Evolutionary conservation across 2,888 invertebrate species (phyloP), one percentile per base, ranked within the genome.

Genomic region (Drosophila subsilvestris): DNA sequence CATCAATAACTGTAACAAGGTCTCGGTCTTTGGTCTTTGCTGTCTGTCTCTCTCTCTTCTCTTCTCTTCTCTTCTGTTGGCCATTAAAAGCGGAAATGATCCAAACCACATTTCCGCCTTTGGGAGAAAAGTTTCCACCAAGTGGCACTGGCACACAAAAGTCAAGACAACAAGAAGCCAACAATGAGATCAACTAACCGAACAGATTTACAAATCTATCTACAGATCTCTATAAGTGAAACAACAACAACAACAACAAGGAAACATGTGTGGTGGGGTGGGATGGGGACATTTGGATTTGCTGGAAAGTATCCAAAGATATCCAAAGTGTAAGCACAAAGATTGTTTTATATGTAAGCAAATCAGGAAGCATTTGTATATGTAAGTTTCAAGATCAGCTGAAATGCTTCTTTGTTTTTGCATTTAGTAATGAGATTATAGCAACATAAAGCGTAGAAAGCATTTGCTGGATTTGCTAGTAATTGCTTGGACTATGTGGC

Each of bases 1-100:
- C 86, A 77, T 86, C 86, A 79, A 84, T 84, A 84, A 86, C 83
- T 84, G 83, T 84, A 84, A 80, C 86, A 83, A 83, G 83, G 75
- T 80, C 83, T 83, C 58, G 37, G 37, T 37, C 37, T 37, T 37
- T 37, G 37, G 37, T 37, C 37, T 37, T 14, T 22, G 25, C 9
- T 27, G 9, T 27, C 9, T 25, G 5, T 60, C 54, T 60, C 29
- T 45, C 67, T 54, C 51, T 37, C 29, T 49, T n/a, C 27, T 9
- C 49, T 12, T n/a, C 37, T 20, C 20, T 12, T 20, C 51, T 37
- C 37, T 37, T 20, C 32, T 54, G 47, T 55, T 65, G 54, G 61
- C 61, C 42, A 43, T 20, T 20, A 48, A 55, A 63, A 71, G 66
- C 63, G 72, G 72, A 72, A 69, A 56, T 56, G 49, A 42, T 67